These are phyloP conservation scores for Rhamnusium bicolor DNA, from an alignment of 2,888 invertebrate species.

Conservation along the genomic window DNA sequence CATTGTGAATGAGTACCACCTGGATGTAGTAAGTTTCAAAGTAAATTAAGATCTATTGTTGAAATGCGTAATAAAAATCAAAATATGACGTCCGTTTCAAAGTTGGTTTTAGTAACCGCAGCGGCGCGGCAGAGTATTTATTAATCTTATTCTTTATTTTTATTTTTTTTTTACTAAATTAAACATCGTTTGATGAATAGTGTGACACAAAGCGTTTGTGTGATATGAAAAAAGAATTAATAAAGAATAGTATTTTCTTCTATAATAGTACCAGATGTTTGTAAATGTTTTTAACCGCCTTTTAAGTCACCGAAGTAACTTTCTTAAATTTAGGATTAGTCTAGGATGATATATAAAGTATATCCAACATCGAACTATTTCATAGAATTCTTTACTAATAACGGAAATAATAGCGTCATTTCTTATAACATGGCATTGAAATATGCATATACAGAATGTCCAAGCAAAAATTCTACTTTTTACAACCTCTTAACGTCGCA, in stretches of 20 bases:
- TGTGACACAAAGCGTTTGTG: neutral
- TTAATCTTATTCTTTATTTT: neutral
- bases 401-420: too few relatives aligned
- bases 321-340: neutral
- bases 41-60: conserved; percentile 39
- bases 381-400: neutral
- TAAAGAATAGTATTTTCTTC: neutral
- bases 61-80: conserved; percentile 1
- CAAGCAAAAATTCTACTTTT: too few relatives aligned
- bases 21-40: conserved; percentile 25
- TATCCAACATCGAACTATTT: neutral
- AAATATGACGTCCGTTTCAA: neutral
- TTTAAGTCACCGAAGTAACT: neutral
- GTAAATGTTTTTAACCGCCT: neutral
- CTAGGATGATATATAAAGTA: neutral
- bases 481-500: too few relatives aligned
- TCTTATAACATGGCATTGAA: too few relatives aligned
- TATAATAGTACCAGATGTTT: neutral
- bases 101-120: neutral
- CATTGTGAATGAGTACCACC: conserved; percentile 27
- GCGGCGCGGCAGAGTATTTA: too few relatives aligned
- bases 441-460: too few relatives aligned
- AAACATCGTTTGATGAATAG: neutral
- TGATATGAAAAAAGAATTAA: neutral
- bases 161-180: neutral